phyloP scores from a whole-genome alignment of 2,113 vertebrate species.

The Ptychochromis oligacanthus region DNA sequence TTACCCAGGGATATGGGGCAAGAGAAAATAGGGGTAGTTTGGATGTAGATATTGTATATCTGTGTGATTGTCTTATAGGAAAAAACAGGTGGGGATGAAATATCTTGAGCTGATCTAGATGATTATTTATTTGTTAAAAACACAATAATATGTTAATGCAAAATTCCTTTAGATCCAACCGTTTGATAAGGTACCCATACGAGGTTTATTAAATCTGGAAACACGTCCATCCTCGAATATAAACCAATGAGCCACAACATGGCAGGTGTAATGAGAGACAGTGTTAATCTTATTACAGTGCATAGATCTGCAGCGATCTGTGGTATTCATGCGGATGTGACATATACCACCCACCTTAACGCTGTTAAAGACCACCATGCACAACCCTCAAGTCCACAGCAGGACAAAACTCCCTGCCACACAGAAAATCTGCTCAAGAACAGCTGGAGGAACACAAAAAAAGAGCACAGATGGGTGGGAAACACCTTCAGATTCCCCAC shows the following conservation, averaged over 20 bases:
- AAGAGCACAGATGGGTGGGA: not conserved
- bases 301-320: not conserved
- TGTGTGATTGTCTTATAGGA: not conserved
- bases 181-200: no score
- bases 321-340: not conserved
- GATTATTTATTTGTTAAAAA: constrained; percentile 2
- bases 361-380: not conserved
- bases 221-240: not conserved
- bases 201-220: not conserved
- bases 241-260: not conserved
- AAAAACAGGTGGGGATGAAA: not conserved
- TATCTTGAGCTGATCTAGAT: not conserved
- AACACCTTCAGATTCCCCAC: not conserved
- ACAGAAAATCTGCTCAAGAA: not conserved
- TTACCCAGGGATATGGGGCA: not conserved
- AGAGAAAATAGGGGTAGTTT: not conserved
- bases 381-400: not conserved
- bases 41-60: not conserved
- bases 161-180: not conserved
- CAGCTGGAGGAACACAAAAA: not conserved
- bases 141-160: not conserved
- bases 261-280: not conserved
- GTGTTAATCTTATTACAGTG: not conserved
- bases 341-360: not conserved
- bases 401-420: not conserved